A percentile compares a stretch with the other conserved stretches of the same genome.
phyloP scores from a whole-genome alignment of 2,888 invertebrate species.

The Zootermopsis nevadensis region DNA sequence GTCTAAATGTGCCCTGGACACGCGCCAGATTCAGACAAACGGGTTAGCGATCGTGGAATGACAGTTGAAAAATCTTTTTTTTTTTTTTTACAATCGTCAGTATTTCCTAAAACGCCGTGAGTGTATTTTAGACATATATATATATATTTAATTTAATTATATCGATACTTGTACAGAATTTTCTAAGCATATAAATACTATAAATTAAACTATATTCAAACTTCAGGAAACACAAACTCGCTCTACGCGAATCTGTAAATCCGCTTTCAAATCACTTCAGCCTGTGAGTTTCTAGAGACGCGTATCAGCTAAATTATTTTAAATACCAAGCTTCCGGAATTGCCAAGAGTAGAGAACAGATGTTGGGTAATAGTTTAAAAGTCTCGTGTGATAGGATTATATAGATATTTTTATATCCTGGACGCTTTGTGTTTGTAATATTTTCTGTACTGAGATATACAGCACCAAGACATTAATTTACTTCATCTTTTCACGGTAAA shows the following conservation, averaged over 20 bases:
- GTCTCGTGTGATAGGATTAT: no score
- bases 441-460: no score
- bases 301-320: not conserved
- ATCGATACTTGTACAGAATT: not conserved
- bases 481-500: no score
- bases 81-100: not conserved
- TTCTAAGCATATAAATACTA: not conserved
- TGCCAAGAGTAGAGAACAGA: not conserved
- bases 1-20: slow-evolving; percentile 21
- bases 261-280: not conserved
- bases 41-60: slow-evolving; percentile 1
- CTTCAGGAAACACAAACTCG: not conserved
- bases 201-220: not conserved
- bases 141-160: not conserved
- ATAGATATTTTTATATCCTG: no score
- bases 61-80: not conserved
- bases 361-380: no score
- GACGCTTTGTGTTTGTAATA: no score
- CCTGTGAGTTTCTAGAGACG: not conserved
- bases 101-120: not conserved
- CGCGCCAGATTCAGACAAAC: slow-evolving; percentile 9
- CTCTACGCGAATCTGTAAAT: not conserved
- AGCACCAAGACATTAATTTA: no score
- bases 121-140: not conserved
- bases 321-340: not conserved